Base-by-base conservation (phyloP, 2,888 invertebrate genomes). In the Andrena haemorrhoa region DNA sequence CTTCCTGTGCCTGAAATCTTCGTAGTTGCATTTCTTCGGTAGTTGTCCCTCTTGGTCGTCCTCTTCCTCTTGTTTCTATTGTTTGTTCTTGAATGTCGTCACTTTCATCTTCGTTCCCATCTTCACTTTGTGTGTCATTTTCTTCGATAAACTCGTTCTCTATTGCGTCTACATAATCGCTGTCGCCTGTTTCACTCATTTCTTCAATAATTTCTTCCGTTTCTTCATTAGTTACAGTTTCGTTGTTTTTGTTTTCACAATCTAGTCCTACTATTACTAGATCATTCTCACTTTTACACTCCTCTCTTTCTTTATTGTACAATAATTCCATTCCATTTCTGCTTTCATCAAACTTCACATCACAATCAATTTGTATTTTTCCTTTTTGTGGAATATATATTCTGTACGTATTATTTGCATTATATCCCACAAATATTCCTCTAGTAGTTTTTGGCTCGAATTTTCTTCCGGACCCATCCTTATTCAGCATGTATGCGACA, bases 351-450 rank as follows among this genome's bases (percentile, higher is more conserved):
- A 72, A 80, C 23, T 63, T 72, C 0, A 77, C 69, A 47, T 76
- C 65, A 20, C 80, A 76, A 0, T 81, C 80, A 0, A 1, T 33
- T 12, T 12, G n/a, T 12, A 81, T 20, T 41, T n/a, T 81, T 12
- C 31, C 31, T 8, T 20, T 73, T 26, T 69, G 12, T 0, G 73
- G 64, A 0, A 76, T 8, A 31, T 64, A 81, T 5, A 76, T n/a
- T 26, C 76, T 33, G n/a, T 76, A 80, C 0, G 68, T 65, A 10
- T 58, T 75, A 16, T 77, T 77, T 0, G 10, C 16, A 1, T 35
- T 16, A 61, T 79, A 79, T 1, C 78, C 73, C 0, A 78, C 12
- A 58, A 78, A 72, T 23, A 77, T 72, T 16, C 77, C 66, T 61
- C 61, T 77, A 0, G 8, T 16, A 0, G n/a, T 7, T 16, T 66